Percentiles rank a stretch among this genome's conserved stretches.
These are phyloP conservation scores for Torymus tubicola DNA, from an alignment of 2,888 invertebrate species.

Conservation along the genomic window DNA sequence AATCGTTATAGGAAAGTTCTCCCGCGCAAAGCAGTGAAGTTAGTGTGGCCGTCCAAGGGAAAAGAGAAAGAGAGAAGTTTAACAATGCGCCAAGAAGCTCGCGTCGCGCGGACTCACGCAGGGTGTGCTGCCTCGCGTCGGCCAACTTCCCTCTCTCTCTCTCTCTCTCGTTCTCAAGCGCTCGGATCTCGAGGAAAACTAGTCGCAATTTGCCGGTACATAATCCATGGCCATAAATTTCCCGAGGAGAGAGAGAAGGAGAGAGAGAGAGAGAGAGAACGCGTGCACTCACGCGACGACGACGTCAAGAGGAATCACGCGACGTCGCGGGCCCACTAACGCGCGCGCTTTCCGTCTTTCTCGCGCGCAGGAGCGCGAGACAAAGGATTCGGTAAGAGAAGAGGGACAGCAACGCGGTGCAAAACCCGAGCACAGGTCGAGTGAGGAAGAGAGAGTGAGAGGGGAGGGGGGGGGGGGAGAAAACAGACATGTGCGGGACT, in stretches of 20 bases:
- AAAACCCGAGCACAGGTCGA: conserved; percentile 49
- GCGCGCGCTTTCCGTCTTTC: background rate
- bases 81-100: conserved; percentile 51
- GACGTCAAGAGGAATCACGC: conserved; percentile 57
- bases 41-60: background rate
- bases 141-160: conserved; percentile 9
- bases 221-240: conserved; percentile 56
- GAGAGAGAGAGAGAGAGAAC: no score
- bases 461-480: no score
- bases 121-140: background rate
- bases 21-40: background rate
- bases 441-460: no score
- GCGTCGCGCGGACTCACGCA: background rate
- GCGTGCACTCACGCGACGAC: conserved; percentile 49
- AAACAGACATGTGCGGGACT: conserved; percentile 12
- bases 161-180: background rate
- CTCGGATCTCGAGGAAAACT: conserved; percentile 45
- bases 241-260: background rate
- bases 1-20: no score
- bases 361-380: conserved; percentile 29
- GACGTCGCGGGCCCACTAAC: conserved; percentile 37
- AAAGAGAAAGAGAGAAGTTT: conserved; percentile 15
- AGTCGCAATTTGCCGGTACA: conserved; percentile 55
- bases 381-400: conserved; percentile 40
- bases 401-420: background rate